Evolutionary conservation across 2,113 vertebrate species (phyloP), one percentile per base, ranked within the genome.

Genomic region (Oncorhynchus clarkii): DNA sequence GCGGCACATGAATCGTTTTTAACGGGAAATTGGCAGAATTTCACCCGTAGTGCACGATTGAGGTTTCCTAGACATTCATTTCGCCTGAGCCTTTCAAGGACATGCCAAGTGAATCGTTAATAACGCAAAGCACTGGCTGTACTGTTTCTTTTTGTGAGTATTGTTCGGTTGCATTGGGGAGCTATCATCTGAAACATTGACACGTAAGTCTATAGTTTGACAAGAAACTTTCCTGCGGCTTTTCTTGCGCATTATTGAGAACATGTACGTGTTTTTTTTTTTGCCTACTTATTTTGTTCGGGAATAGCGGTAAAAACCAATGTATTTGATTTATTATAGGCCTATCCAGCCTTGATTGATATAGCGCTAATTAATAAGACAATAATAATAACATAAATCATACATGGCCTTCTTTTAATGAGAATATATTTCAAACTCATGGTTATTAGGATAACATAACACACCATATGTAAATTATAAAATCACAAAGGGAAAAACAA

Each of bases 51-150:
- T 75, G 69, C 80, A 66, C 71, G 70, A 85, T 69, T 87, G 74
- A 87, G 86, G 31, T 80, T 85, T 88, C 70, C 77, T 76, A 85
- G 78, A 78, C 81, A 79, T 83, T 83, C 14, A 76, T 45, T 79
- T 78, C 57, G 77, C 54, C 57, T 75, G 81, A 85, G 82, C 72
- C 78, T 84, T 77, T 72, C 82, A 82, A 87, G 76, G 74, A 84
- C 78, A 57, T 76, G 57, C 75, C 80, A 87, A 88, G 71, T 81
- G 79, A 70, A 68, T 89, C 86, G 85, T 86, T 87, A 87, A 83
- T 87, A 89, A 88, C 84, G 9, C 72, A 72, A 78, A 66, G 29
- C 70, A 80, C 72, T 69, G 76, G 60, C 67, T 72, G 71, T 70
- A 79, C 57, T 75, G 87, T 81, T 85, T 85, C 51, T 73, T 77